Base-by-base conservation (phyloP, 2,888 invertebrate genomes). In the Ormyrus thymus region DNA sequence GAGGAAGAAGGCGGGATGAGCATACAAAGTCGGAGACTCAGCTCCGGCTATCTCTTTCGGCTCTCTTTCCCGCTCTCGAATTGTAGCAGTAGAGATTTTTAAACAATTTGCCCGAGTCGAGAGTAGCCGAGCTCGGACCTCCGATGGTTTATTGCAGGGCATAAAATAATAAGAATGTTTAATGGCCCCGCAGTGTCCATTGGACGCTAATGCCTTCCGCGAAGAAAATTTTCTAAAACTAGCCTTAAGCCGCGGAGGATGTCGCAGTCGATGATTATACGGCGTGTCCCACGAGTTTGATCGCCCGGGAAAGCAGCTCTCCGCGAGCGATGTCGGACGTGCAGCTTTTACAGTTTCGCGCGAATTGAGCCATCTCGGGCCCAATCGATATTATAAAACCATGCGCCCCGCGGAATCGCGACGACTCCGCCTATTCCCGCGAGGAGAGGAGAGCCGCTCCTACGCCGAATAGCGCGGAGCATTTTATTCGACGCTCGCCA, bases 301-400 rank as follows among this genome's bases (percentile, higher is more conserved):
- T 55, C 9, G 45, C 15, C 45, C 62, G 11, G 15, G 10, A 5
- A 29, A 2, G 29, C 64, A 50, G 46, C n/a, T 53, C 43, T 10
- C 48, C 9, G 8, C 58, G 5, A 15, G 11, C 7, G n/a, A n/a
- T n/a, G n/a, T 45, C 46, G 55, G 56, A 46, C 45, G 58, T 13
- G n/a, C n/a, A n/a, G 50, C 13, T 48, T 71, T 59, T 72, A 68
- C 48, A 61, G 75, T 73, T 71, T 75, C 45, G 45, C 65, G 70
- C 59, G 70, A 79, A 75, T 79, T 79, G 55, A 75, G 70, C 11
- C 64, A 79, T 79, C 58, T n/a, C n/a, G n/a, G 29, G 62, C 48
- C 53, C 62, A 64, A 64, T 72, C 68, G 56, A 68, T 73, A 73
- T 29, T 73, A 73, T 29, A 78, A 61, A 55, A 43, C 7, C n/a